These are phyloP conservation scores for Leptodactylus fuscus DNA, from an alignment of 2,113 vertebrate species.

Conservation along the genomic window DNA sequence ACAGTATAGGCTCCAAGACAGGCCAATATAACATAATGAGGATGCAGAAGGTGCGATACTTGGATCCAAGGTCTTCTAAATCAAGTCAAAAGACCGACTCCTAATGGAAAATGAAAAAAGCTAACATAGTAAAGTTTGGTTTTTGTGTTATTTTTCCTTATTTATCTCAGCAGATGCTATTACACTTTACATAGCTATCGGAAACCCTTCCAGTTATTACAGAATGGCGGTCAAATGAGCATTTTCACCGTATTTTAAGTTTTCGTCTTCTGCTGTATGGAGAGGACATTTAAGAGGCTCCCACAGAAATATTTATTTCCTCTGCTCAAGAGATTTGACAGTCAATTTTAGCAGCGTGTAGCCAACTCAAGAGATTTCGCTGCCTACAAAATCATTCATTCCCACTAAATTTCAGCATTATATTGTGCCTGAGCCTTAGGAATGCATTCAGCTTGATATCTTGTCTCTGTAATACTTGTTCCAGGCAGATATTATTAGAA, in stretches of 20 bases:
- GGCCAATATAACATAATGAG: neutral
- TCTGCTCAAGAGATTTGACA: conserved; percentile 21
- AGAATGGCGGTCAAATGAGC: neutral
- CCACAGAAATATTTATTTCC: conserved; percentile 28
- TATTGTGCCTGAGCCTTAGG: conserved; percentile 6
- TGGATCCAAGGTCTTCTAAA: neutral
- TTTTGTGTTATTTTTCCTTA: neutral
- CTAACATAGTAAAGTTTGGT: neutral
- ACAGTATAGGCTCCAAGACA: neutral
- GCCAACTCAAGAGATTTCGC: neutral
- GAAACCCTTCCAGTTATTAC: neutral
- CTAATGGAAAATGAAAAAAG: neutral
- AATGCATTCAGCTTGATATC: conserved; percentile 16
- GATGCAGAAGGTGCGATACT: neutral
- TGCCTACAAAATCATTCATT: conserved; percentile 36
- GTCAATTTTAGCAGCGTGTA: conserved; percentile 3
- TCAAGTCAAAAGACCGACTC: neutral
- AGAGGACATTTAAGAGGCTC: neutral
- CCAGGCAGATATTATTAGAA: conserved; percentile 53
- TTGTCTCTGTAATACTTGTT: conserved; percentile 38
- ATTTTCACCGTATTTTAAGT: neutral
- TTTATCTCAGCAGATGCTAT: neutral
- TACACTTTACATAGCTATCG: neutral
- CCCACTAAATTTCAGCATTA: neutral
- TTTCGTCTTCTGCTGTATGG: neutral